A percentile compares a stretch with the other conserved stretches of the same genome.
Conservation (phyloP, 2,797 vertebrate genomes). For the Enteromius radiatus region DNA sequence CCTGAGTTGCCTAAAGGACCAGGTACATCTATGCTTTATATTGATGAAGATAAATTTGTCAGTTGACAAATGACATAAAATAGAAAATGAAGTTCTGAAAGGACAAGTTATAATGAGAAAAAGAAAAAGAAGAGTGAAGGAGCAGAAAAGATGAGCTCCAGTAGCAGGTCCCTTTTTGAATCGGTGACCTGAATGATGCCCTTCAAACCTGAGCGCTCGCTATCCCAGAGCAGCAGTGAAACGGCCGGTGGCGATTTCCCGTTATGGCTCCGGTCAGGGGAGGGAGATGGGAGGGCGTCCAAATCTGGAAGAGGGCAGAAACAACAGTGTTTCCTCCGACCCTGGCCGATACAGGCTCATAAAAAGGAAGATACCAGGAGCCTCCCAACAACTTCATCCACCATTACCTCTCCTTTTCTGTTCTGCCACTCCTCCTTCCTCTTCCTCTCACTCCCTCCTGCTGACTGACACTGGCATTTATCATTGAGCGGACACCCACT, state of each 20-base stretch:
- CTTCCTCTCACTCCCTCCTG: conserved; percentile 36
- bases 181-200: conserved; percentile 77
- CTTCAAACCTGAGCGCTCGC: conserved; percentile 79
- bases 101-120: conserved; percentile 66
- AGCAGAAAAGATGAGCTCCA: conserved; percentile 37
- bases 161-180: conserved; percentile 67
- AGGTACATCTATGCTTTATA: conserved; percentile 73
- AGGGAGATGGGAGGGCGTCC: conserved; percentile 55
- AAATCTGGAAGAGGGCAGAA: conserved; percentile 58
- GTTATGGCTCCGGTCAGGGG: conserved; percentile 51
- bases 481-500: conserved; percentile 58
- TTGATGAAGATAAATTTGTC: conserved; percentile 19
- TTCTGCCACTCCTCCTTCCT: conserved; percentile 53
- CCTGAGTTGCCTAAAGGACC: conserved; percentile 71
- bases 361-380: conserved; percentile 55
- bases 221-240: conserved; percentile 57
- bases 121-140: conserved; percentile 35
- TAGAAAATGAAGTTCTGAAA: conserved; percentile 11
- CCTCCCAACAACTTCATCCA: conserved; percentile 57
- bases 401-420: conserved; percentile 51
- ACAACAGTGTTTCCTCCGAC: conserved; percentile 31
- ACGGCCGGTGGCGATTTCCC: conserved; percentile 58
- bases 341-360: conserved; percentile 30
- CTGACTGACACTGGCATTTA: conserved; percentile 66
- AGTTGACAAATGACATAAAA: not conserved